phyloP scores from a whole-genome alignment of 2,113 vertebrate species.

The Corythoichthys intestinalis region DNA sequence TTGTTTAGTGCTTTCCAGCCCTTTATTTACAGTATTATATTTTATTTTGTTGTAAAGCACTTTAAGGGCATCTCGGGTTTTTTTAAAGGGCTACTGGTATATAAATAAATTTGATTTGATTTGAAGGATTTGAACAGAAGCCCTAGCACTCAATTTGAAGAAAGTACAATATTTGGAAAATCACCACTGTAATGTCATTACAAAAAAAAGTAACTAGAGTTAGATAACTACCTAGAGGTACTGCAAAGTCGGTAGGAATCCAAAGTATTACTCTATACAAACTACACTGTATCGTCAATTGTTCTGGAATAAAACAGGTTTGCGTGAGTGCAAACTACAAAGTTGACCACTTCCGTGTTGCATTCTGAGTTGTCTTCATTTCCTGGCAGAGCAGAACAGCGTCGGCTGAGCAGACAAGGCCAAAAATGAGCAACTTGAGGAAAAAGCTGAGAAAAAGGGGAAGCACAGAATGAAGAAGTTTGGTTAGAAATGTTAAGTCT shows the following conservation, averaged over 20 bases:
- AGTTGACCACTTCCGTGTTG: slow-evolving; percentile 70
- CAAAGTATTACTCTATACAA: not conserved
- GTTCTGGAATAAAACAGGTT: not conserved
- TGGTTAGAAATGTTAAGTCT: slow-evolving; percentile 28
- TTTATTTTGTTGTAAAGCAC: too few species aligned
- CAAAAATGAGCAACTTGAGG: slow-evolving; percentile 17
- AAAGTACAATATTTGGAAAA: not conserved
- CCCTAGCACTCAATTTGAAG: not conserved
- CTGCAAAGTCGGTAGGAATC: not conserved
- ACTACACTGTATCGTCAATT: not conserved
- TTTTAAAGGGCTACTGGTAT: too few species aligned
- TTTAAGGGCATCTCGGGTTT: too few species aligned
- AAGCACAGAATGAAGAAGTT: slow-evolving; percentile 63
- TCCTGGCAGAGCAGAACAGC: slow-evolving; percentile 42
- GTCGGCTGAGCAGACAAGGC: slow-evolving; percentile 15
- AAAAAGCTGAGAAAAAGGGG: slow-evolving; percentile 37
- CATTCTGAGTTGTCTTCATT: slow-evolving; percentile 55
- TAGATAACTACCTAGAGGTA: not conserved
- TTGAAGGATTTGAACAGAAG: not conserved
- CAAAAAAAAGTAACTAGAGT: not conserved
- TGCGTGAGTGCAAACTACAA: slow-evolving; percentile 17
- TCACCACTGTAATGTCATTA: not conserved
- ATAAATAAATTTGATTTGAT: too few species aligned
- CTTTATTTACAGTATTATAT: too few species aligned
- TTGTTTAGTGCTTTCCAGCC: too few species aligned